Percentiles rank a stretch among this genome's conserved stretches.
Evolutionary conservation across 2,797 vertebrate species (phyloP).

Genomic region (Ambastaia sidthimunki): DNA sequence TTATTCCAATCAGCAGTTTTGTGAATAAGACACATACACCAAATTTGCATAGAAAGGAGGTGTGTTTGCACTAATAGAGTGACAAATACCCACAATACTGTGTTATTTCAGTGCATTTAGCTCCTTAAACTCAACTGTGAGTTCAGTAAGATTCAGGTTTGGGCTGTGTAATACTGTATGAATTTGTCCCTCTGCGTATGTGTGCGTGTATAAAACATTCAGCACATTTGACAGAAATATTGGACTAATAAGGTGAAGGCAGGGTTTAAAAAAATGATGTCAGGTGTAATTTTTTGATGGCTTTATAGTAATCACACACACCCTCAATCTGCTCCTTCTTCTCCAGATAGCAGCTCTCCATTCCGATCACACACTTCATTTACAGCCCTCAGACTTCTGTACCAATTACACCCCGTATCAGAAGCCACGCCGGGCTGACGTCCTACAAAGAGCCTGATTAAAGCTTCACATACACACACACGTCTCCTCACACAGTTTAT

Average conservation of each 20-base stretch:
- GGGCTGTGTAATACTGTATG: neutral
- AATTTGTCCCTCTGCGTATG: neutral
- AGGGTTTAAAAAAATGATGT: constrained; percentile 2
- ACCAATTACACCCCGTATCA: constrained; percentile 57
- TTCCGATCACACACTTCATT: constrained; percentile 52
- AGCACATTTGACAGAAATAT: constrained; percentile 2
- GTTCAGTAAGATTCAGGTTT: neutral
- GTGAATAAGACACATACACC: neutral
- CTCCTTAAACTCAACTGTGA: neutral
- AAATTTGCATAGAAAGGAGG: neutral
- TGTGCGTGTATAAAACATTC: neutral
- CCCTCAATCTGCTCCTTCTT: constrained; percentile 3
- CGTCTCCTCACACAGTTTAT: constrained; percentile 14
- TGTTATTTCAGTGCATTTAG: neutral
- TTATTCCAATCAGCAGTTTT: neutral
- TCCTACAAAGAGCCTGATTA: constrained; percentile 58
- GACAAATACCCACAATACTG: neutral
- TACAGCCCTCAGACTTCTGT: constrained; percentile 46
- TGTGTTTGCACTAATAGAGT: neutral
- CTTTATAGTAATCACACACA: constrained; percentile 22
- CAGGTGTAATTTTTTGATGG: neutral
- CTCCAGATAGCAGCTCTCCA: constrained; percentile 32
- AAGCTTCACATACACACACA: constrained; percentile 42
- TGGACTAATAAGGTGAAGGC: constrained; percentile 23
- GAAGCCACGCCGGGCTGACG: constrained; percentile 41